Conservation (phyloP, 1,140 invertebrate species). For the Ceratoteleas bidentatus region DNA sequence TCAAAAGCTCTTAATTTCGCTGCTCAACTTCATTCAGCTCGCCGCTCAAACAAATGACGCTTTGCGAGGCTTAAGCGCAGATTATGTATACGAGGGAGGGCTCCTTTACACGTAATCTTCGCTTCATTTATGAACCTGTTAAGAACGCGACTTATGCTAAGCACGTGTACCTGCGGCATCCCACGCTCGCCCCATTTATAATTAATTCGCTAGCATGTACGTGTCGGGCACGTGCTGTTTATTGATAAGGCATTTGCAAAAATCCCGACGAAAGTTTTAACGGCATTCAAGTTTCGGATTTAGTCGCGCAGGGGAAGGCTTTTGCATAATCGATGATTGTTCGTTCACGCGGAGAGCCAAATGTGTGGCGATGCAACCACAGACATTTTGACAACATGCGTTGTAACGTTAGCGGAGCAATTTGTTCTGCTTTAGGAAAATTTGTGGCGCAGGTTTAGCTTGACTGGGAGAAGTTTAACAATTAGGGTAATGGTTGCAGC, state of each 20-base stretch:
- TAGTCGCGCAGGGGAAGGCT: too few species aligned
- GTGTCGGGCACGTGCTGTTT: constrained; percentile 25
- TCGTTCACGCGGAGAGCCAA: too few species aligned
- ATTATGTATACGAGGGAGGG: constrained; percentile 37
- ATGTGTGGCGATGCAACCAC: too few species aligned
- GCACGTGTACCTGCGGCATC: constrained; percentile 46
- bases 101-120: constrained; percentile 47
- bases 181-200: constrained; percentile 36
- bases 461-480: too few species aligned
- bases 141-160: constrained; percentile 51
- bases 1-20: constrained; percentile 55
- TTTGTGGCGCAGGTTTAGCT: too few species aligned
- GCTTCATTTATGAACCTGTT: constrained; percentile 48
- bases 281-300: too few species aligned
- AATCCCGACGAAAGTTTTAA: too few species aligned
- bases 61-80: constrained; percentile 40
- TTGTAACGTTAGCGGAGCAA: too few species aligned
- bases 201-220: constrained; percentile 55
- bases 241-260: constrained; percentile 30
- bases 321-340: too few species aligned
- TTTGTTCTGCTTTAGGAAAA: too few species aligned
- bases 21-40: constrained; percentile 29
- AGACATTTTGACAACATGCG: too few species aligned
- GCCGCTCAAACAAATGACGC: constrained; percentile 22
- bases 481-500: too few species aligned